phyloP scores from a whole-genome alignment of 2,888 invertebrate species.

The Caenorhabditis virilis region DNA sequence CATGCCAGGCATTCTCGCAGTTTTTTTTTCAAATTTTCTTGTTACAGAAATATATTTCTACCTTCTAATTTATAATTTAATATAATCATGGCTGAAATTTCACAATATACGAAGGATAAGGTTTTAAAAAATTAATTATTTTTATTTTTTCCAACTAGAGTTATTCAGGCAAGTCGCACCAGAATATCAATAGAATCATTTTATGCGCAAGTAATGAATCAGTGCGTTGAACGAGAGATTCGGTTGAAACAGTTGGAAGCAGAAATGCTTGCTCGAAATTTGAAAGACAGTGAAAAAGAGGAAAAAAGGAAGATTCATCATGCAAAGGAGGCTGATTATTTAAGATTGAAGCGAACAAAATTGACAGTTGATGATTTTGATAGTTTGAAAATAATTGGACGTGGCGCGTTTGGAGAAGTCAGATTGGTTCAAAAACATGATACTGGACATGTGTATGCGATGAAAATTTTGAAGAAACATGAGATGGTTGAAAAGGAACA shows the following conservation, averaged over 20 bases:
- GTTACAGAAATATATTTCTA: no score
- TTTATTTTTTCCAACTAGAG: no score
- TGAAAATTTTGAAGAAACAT: conserved; percentile 97
- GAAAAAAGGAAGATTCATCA: conserved; percentile 93
- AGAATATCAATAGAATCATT: conserved; percentile 98
- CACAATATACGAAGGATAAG: no score
- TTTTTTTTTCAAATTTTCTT: no score
- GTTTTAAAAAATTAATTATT: no score
- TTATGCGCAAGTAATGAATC: conserved; percentile 88
- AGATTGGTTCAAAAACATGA: conserved; percentile 98
- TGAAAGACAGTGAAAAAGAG: conserved; percentile 75
- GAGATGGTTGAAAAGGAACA: conserved; percentile 99
- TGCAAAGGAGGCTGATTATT: conserved; percentile 96
- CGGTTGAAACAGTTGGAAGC: conserved; percentile 84
- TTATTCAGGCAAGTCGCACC: conserved; percentile 79
- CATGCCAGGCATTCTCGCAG: no score
- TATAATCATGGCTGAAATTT: no score
- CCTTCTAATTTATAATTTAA: no score
- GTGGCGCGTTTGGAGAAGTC: conserved; percentile 77
- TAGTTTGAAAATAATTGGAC: conserved; percentile 82
- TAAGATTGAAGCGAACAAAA: conserved; percentile 78
- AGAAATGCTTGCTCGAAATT: conserved; percentile 87
- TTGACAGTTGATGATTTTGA: conserved; percentile 98
- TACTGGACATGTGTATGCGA: conserved; percentile 98
- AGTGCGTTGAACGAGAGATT: conserved; percentile 90